Evolutionary conservation across 2,113 vertebrate genomes (phyloP).

Genomic region (Albula glossodonta): DNA sequence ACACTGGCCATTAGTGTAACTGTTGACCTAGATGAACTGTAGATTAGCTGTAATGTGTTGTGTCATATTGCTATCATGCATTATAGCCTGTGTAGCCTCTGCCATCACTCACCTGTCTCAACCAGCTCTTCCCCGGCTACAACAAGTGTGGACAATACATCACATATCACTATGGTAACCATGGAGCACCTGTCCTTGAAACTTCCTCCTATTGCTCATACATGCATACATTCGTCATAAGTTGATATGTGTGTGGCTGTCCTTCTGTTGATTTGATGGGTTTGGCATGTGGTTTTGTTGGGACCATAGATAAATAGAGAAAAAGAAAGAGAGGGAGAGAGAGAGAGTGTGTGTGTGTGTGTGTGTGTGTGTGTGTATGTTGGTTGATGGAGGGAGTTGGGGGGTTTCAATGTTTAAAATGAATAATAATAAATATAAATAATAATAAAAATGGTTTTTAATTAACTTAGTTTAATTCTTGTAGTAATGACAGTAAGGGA

Average conservation of each 20-base stretch:
- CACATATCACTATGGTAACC: background rate
- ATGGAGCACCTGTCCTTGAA: background rate
- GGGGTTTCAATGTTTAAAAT: background rate
- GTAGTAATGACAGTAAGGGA: background rate
- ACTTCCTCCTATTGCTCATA: background rate
- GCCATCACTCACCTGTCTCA: background rate
- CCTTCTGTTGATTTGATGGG: background rate
- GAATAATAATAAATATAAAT: no score
- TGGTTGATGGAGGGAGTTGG: no score
- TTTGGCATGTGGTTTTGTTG: background rate
- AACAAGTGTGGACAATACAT: background rate
- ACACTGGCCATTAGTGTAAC: background rate
- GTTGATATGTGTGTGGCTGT: background rate
- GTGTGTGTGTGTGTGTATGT: background rate
- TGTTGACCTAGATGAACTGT: background rate
- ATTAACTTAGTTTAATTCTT: background rate
- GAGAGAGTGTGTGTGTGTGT: background rate
- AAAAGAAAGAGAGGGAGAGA: background rate
- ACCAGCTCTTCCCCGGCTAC: background rate
- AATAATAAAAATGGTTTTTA: no score
- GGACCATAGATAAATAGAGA: no score
- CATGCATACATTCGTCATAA: background rate
- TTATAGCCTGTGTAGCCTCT: background rate
- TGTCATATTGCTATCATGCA: background rate
- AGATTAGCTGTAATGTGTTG: background rate